Base-by-base conservation (phyloP, 2,888 invertebrate genomes). In the Diaprepes abbreviatus region DNA sequence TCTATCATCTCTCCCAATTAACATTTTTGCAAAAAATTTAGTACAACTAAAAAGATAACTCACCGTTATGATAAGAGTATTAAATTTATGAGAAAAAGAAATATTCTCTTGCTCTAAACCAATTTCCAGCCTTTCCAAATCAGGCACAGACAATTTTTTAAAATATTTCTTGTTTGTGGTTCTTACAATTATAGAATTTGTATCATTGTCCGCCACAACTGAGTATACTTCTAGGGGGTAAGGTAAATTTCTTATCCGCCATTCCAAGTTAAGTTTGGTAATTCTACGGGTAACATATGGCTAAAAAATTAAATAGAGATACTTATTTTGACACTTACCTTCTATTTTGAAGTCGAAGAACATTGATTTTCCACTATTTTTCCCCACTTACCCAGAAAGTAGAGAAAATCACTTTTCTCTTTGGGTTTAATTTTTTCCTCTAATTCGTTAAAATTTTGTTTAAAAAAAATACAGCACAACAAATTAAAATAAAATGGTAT, bases 101-200 rank as follows among this genome's bases (percentile, higher is more conserved):
- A 94, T 87, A 78, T 88, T 89, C 1, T 87, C 86, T 79, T 93
- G 91, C 50, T 88, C 87, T 19, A 90, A 86, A 9, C 84, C 81
- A 57, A 92, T 75, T 65, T 88, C 88, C 16, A 91, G 86, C 75
- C 94, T 87, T 67, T 89, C 87, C 50, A 94, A 82, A 79, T 94
- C 94, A 7, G 92, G 92, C 24, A 93, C 85, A 33, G 82, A 78
- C 7, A 94, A 85, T 75, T 89, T 90, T 79, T 94, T 94, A 78
- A 87, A 94, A 83, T 93, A 94, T 75, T 94, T 94, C 79, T 93
- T 94, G 82, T 94, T 94, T 2, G 87, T 89, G 9, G 94, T 94
- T 66, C 91, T 87, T 2, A 94, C 88, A 19, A 89, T 84, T 59
- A 94, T 88, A 66, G 85, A 86, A 69, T 87, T 89, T 38, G 89